phyloP scores from a whole-genome alignment of 2,888 invertebrate genomes.

The Trilocha varians region DNA sequence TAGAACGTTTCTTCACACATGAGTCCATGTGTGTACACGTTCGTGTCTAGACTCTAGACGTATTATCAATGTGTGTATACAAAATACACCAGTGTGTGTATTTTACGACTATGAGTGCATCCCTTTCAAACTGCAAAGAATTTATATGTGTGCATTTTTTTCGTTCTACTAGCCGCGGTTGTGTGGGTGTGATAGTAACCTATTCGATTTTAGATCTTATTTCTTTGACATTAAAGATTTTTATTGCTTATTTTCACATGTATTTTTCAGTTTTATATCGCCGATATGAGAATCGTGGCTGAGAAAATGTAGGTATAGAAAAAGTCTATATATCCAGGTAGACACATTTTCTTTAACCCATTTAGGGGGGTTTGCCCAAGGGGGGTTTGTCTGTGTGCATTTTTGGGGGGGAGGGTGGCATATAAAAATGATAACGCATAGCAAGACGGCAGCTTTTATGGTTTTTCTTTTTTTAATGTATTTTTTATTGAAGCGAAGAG shows the following conservation, averaged over 20 bases:
- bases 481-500: constrained; percentile 23
- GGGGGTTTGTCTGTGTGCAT: constrained; percentile 56
- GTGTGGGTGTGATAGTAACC: constrained; percentile 51
- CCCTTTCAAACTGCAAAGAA: constrained; percentile 71
- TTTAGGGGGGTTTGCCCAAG: constrained; percentile 63
- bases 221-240: constrained; percentile 12
- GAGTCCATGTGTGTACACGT: constrained; percentile 39
- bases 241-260: constrained; percentile 43
- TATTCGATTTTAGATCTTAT: constrained; percentile 26
- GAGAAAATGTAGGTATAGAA: constrained; percentile 71
- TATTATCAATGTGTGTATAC: constrained; percentile 24
- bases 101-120: constrained; percentile 74
- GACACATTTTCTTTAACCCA: constrained; percentile 74
- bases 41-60: constrained; percentile 40
- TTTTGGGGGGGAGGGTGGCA: constrained; percentile 40
- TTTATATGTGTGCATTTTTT: constrained; percentile 69
- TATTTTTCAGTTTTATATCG: constrained; percentile 74
- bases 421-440: constrained; percentile 74
- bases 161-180: constrained; percentile 64
- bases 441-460: constrained; percentile 73
- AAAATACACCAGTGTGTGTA: constrained; percentile 40
- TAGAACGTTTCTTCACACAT: constrained; percentile 56
- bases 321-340: constrained; percentile 73
- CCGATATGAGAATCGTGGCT: constrained; percentile 72
- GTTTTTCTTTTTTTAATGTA: constrained; percentile 70